Percentiles rank a stretch among this genome's conserved stretches.
Conservation (phyloP, 1,140 invertebrate species). For the Drosophila subpulchrella region DNA sequence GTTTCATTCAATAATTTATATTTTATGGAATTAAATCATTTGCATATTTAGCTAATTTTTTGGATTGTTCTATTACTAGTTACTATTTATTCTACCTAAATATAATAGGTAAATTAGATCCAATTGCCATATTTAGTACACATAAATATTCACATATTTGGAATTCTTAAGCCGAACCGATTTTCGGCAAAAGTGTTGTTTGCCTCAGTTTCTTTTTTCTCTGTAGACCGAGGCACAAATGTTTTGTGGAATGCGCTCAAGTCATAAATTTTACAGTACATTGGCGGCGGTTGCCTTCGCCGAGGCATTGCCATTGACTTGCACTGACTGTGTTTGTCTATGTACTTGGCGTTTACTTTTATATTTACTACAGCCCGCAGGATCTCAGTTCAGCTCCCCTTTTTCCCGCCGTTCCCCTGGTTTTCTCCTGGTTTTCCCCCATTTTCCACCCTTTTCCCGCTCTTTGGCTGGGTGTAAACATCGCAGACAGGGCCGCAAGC, state of each 20-base stretch:
- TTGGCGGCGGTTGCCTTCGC: conserved; percentile 38
- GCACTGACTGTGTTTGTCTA: conserved; percentile 75
- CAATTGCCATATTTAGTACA: too few relatives aligned
- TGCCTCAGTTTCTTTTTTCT: background rate
- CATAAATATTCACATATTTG: background rate
- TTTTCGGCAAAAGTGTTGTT: background rate
- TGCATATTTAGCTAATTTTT: too few relatives aligned
- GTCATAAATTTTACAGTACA: conserved; percentile 81
- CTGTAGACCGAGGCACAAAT: conserved; percentile 65
- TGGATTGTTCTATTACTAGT: too few relatives aligned
- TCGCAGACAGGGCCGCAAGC: conserved; percentile 64
- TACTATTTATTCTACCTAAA: too few relatives aligned
- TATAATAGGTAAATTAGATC: too few relatives aligned
- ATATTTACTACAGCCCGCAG: conserved; percentile 66
- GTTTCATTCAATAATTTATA: too few relatives aligned
- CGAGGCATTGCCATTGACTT: conserved; percentile 66
- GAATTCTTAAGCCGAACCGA: background rate
- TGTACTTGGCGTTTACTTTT: conserved; percentile 72
- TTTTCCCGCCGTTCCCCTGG: background rate
- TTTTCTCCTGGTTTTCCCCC: conserved; percentile 11
- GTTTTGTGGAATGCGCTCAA: conserved; percentile 79
- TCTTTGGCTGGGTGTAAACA: conserved; percentile 45
- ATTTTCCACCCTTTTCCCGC: conserved; percentile 4
- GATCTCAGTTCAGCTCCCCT: conserved; percentile 11
- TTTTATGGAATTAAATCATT: too few relatives aligned